Percentiles rank a stretch among this genome's conserved stretches.
Conservation (phyloP, 2,113 vertebrate genomes). For the Tachysurus fulvidraco region DNA sequence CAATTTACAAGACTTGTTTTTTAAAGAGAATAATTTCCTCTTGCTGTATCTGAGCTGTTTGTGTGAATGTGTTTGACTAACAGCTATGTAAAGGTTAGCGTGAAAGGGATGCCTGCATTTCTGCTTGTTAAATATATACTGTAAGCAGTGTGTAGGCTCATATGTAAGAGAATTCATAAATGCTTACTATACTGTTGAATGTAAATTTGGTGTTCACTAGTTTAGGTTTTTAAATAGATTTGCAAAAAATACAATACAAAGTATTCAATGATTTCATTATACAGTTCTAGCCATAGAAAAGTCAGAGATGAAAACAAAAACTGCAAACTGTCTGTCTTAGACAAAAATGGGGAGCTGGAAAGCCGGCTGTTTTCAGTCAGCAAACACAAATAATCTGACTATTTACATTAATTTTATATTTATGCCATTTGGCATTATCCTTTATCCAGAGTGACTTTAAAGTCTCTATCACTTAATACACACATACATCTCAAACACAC, state of each 20-base stretch:
- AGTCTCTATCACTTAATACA: background rate
- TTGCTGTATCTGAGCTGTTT: background rate
- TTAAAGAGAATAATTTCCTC: background rate
- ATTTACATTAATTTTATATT: background rate
- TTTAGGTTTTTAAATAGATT: background rate
- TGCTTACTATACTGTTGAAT: background rate
- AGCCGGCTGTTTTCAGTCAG: background rate
- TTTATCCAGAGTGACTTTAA: background rate
- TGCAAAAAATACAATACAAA: background rate
- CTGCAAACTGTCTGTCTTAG: background rate
- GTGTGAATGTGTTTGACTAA: background rate
- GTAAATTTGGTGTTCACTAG: background rate
- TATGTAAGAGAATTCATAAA: background rate
- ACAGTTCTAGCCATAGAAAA: background rate
- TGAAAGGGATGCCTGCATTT: background rate
- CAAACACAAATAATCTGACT: background rate
- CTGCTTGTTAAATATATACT: background rate
- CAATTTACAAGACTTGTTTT: background rate
- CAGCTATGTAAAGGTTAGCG: background rate
- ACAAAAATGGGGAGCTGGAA: background rate
- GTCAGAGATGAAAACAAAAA: background rate
- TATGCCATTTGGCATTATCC: background rate
- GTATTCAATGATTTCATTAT: background rate
- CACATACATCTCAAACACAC: background rate
- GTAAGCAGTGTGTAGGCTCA: background rate